Base-by-base conservation (phyloP, 2,888 invertebrate species). In the Netelia virgata region DNA sequence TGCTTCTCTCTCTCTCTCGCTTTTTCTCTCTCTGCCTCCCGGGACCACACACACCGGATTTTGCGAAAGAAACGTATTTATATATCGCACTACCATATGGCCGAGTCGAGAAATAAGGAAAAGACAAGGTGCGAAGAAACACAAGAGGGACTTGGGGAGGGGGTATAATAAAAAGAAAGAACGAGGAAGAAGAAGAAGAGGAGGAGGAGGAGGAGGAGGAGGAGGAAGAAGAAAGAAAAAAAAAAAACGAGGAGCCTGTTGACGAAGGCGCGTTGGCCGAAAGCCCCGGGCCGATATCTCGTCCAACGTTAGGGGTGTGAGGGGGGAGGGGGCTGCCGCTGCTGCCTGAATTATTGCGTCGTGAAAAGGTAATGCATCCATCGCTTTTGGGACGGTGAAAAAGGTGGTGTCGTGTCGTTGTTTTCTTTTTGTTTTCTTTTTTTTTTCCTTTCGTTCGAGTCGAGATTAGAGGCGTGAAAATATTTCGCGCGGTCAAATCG, bases 11-110 rank as follows among this genome's bases (percentile, higher is more conserved):
- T 43, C 43, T 43, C 43, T 43, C 43, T 43, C 47, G 2, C 47
- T 1, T 23, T 23, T 23, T 23, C 23, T 23, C 47, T 47, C 14
- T 47, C 47, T 10, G 10, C 3, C 14, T 47, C 47, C 11, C 70
- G 28, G 78, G 84, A 84, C 84, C 84, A 84, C 84, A 84, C 84
- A 82, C 84, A 83, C 78, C 78, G 68, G 66, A 76, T 72, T 75
- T 70, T 53, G 61, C 76, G 50, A 18, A 64, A 76, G 73, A 70
- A 80, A 80, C 63, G 80, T 61, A 73, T 73, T 59, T 70, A 14
- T 28, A 36, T 61, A 28, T 61, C 3, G 53, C 47, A 47, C 10
- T 23, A 11, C 28, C n/a, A 18, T 61, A 61, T 28, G 61, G 61
- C 8, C 36, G 59, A 16, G 50, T 59, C 18, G 6, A 36, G 16